Evolutionary conservation across 2,888 invertebrate genomes (phyloP), one percentile per base, ranked within the genome.

Genomic region (Formica aserva): DNA sequence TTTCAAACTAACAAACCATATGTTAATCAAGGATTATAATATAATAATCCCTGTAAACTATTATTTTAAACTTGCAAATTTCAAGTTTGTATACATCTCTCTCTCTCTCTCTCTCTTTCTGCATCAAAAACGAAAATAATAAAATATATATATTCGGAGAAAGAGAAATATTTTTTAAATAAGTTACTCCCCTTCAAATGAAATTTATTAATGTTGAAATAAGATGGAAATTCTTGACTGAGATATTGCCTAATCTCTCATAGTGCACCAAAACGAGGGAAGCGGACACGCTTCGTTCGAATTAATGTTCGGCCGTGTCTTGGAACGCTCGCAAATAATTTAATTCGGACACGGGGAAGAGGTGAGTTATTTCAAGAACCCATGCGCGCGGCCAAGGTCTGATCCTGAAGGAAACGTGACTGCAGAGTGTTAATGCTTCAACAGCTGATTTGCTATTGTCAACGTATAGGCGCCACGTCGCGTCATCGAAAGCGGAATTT

Each of bases 361-460:
- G 45, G 60, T 60, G 45, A 78, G 77, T 69, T 78, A 78, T 78
- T 78, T 78, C 78, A 60, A 71, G 78, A 78, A 35, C 13, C 60
- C 71, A 32, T 48, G 60, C 71, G 26, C 13, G 15, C 57, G 60
- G 78, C 72, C 78, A 71, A 72, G 78, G 78, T 72, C 45, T 72
- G 72, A 80, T 80, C 78, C 60, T 80, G 78, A 62, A 71, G 60
- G 72, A 71, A 48, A 80, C 72, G 71, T 45, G 72, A 60, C 78
- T 26, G 72, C 72, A 26, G 60, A 60, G 45, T 60, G 78, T 71
- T 80, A 80, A 80, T 72, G 60, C 48, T n/a, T 45, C 78, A 69
- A 71, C 60, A 60, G 78, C 45, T 45, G 78, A 80, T 80, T 80
- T 80, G 72, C 78, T 72, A 60, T 80, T 62, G 78, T 80, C 78